phyloP scores from a whole-genome alignment of 2,888 invertebrate genomes.

The Aproaerema taeniolella region DNA sequence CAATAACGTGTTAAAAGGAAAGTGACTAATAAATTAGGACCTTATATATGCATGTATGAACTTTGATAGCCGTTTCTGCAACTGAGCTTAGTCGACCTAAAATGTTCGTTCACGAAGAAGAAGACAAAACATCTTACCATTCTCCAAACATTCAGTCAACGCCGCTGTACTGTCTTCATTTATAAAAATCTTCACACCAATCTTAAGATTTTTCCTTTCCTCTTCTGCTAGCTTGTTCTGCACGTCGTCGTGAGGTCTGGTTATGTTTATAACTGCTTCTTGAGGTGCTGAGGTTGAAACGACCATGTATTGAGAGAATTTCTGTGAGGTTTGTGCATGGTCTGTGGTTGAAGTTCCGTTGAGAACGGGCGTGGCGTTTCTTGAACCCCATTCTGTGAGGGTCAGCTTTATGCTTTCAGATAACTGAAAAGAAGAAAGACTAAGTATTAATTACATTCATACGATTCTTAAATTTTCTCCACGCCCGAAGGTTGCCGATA shows the following conservation, averaged over 20 bases:
- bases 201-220: conserved; percentile 86
- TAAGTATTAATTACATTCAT: too few relatives aligned
- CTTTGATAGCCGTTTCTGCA: too few relatives aligned
- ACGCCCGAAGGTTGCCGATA: too few relatives aligned
- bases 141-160: conserved; percentile 84
- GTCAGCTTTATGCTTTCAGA: conserved; percentile 72
- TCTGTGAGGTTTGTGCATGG: conserved; percentile 32
- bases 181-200: conserved; percentile 92
- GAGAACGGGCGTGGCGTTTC: conserved; percentile 39
- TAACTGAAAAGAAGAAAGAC: conserved; percentile 43
- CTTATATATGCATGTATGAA: too few relatives aligned
- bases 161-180: conserved; percentile 81
- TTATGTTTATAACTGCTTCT: conserved; percentile 69
- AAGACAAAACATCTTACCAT: too few relatives aligned
- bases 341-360: conserved; percentile 42
- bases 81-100: too few relatives aligned
- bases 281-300: conserved; percentile 38
- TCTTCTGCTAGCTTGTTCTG: conserved; percentile 81
- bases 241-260: conserved; percentile 79
- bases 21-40: too few relatives aligned
- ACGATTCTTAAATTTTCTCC: too few relatives aligned
- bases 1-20: too few relatives aligned
- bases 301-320: conserved; percentile 53
- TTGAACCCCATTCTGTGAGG: conserved; percentile 59
- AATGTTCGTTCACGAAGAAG: too few relatives aligned